phyloP scores from a whole-genome alignment of 2,888 invertebrate genomes.

The Rhagonycha lutea region DNA sequence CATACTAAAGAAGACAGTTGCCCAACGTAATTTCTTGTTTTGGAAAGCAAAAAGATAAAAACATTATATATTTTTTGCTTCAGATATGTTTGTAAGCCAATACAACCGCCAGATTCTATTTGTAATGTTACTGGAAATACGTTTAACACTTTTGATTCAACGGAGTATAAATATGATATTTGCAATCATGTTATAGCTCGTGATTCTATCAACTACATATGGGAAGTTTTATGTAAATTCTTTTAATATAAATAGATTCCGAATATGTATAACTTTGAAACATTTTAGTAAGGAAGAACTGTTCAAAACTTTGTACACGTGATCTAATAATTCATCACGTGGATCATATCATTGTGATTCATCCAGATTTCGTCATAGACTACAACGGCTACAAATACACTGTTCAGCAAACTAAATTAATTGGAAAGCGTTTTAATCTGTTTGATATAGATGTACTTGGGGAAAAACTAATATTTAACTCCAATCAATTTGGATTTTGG shows the following conservation, averaged over 20 bases:
- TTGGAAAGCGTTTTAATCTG: slow-evolving; percentile 61
- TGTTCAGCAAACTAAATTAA: slow-evolving; percentile 63
- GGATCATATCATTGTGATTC: slow-evolving; percentile 62
- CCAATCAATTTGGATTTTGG: slow-evolving; percentile 73
- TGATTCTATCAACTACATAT: slow-evolving; percentile 68
- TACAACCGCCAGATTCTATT: slow-evolving; percentile 65
- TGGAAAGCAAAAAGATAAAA: not conserved
- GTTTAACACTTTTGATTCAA: slow-evolving; percentile 79
- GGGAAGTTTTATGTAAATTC: slow-evolving; percentile 72
- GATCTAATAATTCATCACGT: slow-evolving; percentile 67
- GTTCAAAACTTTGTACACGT: slow-evolving; percentile 65
- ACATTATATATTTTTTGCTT: slow-evolving; percentile 11
- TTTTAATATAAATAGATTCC: not conserved
- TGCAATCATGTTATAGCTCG: slow-evolving; percentile 80
- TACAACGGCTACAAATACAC: slow-evolving; percentile 70
- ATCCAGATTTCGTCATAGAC: slow-evolving; percentile 68
- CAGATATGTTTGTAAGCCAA: slow-evolving; percentile 68
- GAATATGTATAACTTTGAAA: not conserved
- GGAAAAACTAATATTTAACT: slow-evolving; percentile 69
- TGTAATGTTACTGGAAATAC: slow-evolving; percentile 77
- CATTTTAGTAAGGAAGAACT: slow-evolving; percentile 66
- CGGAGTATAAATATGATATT: slow-evolving; percentile 78
- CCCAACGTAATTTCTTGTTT: slow-evolving; percentile 37
- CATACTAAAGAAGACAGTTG: slow-evolving; percentile 34
- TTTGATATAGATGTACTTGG: slow-evolving; percentile 74